Evolutionary conservation across 2,113 vertebrate genomes (phyloP), one percentile per base, ranked within the genome.

Genomic region (Electrona antarctica): DNA sequence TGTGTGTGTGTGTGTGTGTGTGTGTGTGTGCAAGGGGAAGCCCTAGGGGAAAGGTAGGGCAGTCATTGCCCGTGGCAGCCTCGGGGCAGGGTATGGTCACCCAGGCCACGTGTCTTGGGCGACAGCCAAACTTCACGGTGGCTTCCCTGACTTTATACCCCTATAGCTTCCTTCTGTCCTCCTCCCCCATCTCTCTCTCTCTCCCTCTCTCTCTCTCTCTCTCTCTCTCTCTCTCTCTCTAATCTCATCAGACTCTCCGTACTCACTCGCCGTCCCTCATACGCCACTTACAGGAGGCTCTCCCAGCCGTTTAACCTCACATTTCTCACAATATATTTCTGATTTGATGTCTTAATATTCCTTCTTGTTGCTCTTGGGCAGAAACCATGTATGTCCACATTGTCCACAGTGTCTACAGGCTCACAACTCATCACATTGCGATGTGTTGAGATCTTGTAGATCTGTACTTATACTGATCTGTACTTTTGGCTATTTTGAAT

Each of bases 61-160:
- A 91, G 85, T 82, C 77, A 80, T 89, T 50, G 91, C 91, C 88
- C 29, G 64, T 79, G 85, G 91, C 91, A 88, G 86, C 89, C 91
- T 88, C 29, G 84, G 85, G 89, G 91, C 91, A 79, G 89, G 84
- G 81, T 89, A 89, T 90, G 91, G 80, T 85, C 79, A 71, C 88
- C 85, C 85, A 89, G 89, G 85, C 82, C 88, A 82, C 73, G 67
- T 82, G 81, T 76, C 62, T 77, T 88, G 85, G 83, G 83, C 75
- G 79, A 66, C 46, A 77, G 86, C 89, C 85, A 87, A 85, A 69
- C 62, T 64, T 85, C 71, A 59, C 33, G 47, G 69, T 77, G 85
- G 76, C 71, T 81, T 80, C 81, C 74, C 84, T 83, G 66, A 2
- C 67, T 70, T 33, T 10, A 49, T 69, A 41, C 51, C 79, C 71